Percentiles rank a stretch among this genome's conserved stretches.
Evolutionary conservation across 2,113 vertebrate species (phyloP).

Genomic region (Sinocyclocheilus maitianheensis): DNA sequence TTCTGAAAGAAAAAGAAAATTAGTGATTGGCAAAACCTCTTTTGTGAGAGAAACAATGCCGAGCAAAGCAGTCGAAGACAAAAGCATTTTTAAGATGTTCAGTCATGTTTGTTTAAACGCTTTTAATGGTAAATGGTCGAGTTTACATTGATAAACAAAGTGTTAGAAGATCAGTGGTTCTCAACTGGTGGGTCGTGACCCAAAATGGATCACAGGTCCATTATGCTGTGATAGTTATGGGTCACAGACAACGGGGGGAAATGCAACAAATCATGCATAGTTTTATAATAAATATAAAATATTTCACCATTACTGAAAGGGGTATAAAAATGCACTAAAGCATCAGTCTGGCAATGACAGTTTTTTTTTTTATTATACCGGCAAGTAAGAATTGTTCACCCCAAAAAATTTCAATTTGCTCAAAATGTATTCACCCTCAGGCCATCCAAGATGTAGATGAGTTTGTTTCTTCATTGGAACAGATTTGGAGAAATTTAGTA

Average conservation of each 20-base stretch:
- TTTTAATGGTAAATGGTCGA: not conserved
- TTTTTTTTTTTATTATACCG: too few relatives aligned
- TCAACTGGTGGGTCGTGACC: not conserved
- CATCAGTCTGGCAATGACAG: too few relatives aligned
- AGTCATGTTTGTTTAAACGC: not conserved
- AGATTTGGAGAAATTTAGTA: too few relatives aligned
- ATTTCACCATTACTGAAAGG: too few relatives aligned
- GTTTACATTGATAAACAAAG: too few relatives aligned
- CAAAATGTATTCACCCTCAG: too few relatives aligned
- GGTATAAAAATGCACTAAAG: too few relatives aligned
- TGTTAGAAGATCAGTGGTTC: not conserved
- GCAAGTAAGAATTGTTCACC: too few relatives aligned
- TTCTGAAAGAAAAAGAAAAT: slow-evolving; percentile 4
- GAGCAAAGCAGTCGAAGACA: not conserved
- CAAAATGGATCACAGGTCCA: not conserved
- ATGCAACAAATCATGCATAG: not conserved
- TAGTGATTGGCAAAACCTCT: not conserved
- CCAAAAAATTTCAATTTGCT: too few relatives aligned
- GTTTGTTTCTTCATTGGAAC: too few relatives aligned
- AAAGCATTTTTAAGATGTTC: not conserved
- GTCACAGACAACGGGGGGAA: not conserved
- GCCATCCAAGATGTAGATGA: too few relatives aligned
- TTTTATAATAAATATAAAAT: not conserved
- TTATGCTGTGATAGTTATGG: not conserved
- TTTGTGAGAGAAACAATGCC: slow-evolving; percentile 10